These are phyloP conservation scores for Neodiprion fabricii DNA, from an alignment of 1,140 invertebrate genomes.

Conservation along the genomic window DNA sequence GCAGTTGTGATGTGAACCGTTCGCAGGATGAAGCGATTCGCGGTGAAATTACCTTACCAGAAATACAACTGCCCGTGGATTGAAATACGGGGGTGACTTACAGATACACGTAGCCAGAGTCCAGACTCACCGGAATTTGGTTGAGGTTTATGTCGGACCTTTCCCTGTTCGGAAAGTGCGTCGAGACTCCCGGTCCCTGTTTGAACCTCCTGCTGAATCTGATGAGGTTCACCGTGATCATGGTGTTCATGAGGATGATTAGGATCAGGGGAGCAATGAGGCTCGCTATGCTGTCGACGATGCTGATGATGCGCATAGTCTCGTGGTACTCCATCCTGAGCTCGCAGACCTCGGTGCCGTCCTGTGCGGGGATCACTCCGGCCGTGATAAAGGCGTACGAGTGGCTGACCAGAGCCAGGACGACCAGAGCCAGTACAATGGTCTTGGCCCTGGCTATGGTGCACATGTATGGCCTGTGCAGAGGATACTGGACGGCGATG, in stretches of 20 bases:
- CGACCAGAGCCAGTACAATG: conserved; percentile 59
- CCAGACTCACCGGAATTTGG: conserved; percentile 51
- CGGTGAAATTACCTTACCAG: no score
- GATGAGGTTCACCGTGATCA: conserved; percentile 63
- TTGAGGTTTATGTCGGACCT: conserved; percentile 56
- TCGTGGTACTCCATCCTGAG: conserved; percentile 57
- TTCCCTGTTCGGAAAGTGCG: conserved; percentile 44
- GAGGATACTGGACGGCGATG: conserved; percentile 71
- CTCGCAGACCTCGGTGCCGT: conserved; percentile 57
- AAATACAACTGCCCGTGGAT: no score
- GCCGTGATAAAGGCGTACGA: conserved; percentile 64
- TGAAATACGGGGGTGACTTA: no score
- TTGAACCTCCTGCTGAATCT: conserved; percentile 57
- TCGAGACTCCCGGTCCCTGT: conserved; percentile 35
- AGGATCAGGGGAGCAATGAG: conserved; percentile 63
- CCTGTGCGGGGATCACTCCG: conserved; percentile 45
- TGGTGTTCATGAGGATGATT: conserved; percentile 67
- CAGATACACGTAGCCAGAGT: no score
- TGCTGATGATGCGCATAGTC: conserved; percentile 62
- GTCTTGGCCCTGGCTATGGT: conserved; percentile 67
- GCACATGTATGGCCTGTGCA: conserved; percentile 68
- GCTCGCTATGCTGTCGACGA: conserved; percentile 66
- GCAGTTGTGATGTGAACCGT: no score
- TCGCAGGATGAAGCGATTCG: no score
- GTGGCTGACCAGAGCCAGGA: conserved; percentile 59